Conservation (phyloP, 1,140 invertebrate genomes). For the Zaprionus tsacasi region DNA sequence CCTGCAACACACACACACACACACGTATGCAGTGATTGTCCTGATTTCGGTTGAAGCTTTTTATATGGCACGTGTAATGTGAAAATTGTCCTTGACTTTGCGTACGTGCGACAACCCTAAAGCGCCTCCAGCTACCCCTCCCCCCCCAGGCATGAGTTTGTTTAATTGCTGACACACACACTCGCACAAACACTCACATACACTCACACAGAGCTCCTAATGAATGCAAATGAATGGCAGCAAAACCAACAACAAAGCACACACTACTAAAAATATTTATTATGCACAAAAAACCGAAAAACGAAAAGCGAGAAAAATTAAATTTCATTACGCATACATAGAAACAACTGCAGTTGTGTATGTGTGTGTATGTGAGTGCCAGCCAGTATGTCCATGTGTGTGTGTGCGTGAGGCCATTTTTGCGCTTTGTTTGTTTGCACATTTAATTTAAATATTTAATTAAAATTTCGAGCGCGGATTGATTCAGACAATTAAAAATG, state of each 20-base stretch:
- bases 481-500: slow-evolving; percentile 78
- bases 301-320: slow-evolving; percentile 33
- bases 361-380: neutral
- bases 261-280: slow-evolving; percentile 76
- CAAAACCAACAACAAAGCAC: slow-evolving; percentile 35
- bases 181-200: slow-evolving; percentile 39
- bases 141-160: slow-evolving; percentile 43
- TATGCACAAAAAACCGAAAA: slow-evolving; percentile 62
- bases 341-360: slow-evolving; percentile 15
- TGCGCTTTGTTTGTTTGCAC: slow-evolving; percentile 53
- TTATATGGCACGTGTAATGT: slow-evolving; percentile 63
- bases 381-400: slow-evolving; percentile 25
- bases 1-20: slow-evolving; percentile 4
- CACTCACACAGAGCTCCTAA: slow-evolving; percentile 48
- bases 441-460: slow-evolving; percentile 81
- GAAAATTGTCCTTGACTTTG: slow-evolving; percentile 80
- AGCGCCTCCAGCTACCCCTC: slow-evolving; percentile 16
- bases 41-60: slow-evolving; percentile 44
- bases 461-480: slow-evolving; percentile 79
- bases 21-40: slow-evolving; percentile 59
- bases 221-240: slow-evolving; percentile 79
- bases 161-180: slow-evolving; percentile 65
- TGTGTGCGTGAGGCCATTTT: slow-evolving; percentile 19
- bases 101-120: slow-evolving; percentile 23
- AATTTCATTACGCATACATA: slow-evolving; percentile 53